A percentile compares a stretch with the other conserved stretches of the same genome.
phyloP scores from a whole-genome alignment of 2,888 invertebrate species.

The Bedellia somnulentella region DNA sequence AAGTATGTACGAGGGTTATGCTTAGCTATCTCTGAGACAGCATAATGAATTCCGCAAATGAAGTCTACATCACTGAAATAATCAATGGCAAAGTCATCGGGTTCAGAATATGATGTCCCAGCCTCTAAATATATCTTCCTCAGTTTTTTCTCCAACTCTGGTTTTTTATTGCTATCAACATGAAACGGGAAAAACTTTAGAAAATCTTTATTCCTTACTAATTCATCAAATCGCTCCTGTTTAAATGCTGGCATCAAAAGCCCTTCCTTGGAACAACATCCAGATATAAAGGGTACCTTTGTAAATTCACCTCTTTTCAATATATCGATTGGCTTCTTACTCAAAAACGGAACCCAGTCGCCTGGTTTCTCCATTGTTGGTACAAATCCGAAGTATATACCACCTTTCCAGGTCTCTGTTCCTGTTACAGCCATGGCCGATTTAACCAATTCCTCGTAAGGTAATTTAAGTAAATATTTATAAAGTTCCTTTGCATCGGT shows the following conservation, averaged over 20 bases:
- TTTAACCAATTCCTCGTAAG: constrained; percentile 27
- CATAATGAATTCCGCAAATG: constrained; percentile 28
- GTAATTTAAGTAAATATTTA: constrained; percentile 25
- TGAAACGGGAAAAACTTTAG: constrained; percentile 14
- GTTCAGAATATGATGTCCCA: constrained; percentile 23
- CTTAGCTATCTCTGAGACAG: constrained; percentile 29
- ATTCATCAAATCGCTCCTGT: constrained; percentile 8
- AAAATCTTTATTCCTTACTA: constrained; percentile 9
- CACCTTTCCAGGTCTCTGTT: constrained; percentile 23
- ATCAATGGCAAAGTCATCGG: constrained; percentile 37
- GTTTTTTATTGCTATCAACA: constrained; percentile 18
- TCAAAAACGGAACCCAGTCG: constrained; percentile 44
- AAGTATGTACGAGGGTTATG: constrained; percentile 49
- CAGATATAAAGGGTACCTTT: constrained; percentile 50
- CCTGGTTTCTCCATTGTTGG: constrained; percentile 38
- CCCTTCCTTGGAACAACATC: constrained; percentile 49
- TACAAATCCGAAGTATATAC: constrained; percentile 49
- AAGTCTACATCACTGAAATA: constrained; percentile 53
- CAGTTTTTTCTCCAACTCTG: constrained; percentile 22
- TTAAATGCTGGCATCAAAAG: constrained; percentile 23
- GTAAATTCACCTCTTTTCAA: constrained; percentile 35
- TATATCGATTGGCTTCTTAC: constrained; percentile 31
- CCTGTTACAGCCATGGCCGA: constrained; percentile 22
- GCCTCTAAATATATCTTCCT: constrained; percentile 45
- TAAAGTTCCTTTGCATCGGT: constrained; percentile 23